Conservation (phyloP, 2,888 invertebrate species). For the Chirona hameri region DNA sequence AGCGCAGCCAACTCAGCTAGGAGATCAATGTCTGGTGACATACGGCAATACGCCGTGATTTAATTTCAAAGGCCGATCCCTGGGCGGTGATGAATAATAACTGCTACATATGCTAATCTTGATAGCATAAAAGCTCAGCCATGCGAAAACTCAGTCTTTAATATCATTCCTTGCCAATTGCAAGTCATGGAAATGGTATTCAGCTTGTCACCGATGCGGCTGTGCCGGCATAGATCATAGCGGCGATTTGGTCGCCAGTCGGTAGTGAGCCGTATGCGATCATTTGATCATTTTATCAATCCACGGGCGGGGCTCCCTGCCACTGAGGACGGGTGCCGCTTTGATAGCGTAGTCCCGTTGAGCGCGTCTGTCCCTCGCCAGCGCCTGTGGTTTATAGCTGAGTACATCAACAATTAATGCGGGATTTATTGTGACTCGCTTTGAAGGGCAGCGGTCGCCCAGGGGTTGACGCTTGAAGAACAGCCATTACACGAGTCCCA, state of each 20-base stretch:
- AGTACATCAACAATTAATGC: background rate
- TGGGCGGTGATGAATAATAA: background rate
- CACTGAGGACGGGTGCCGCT: too few relatives aligned
- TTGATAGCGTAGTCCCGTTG: too few relatives aligned
- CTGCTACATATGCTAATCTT: background rate
- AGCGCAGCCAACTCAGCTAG: too few relatives aligned
- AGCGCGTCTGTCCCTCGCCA: too few relatives aligned
- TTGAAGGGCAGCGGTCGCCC: background rate
- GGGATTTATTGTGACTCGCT: background rate
- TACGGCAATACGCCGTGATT: background rate
- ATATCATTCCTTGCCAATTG: background rate
- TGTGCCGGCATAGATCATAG: too few relatives aligned
- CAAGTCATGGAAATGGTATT: background rate
- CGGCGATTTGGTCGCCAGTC: too few relatives aligned
- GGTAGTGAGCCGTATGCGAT: background rate
- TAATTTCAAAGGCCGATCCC: background rate
- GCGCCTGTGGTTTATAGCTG: background rate
- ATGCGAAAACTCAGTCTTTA: background rate
- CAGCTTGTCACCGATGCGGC: too few relatives aligned
- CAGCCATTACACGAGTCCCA: background rate
- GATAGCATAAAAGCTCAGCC: background rate
- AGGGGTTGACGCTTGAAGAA: background rate
- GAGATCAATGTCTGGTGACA: too few relatives aligned
- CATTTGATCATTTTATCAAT: background rate
- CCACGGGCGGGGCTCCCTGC: background rate